Conservation (phyloP, 2,888 invertebrate genomes). For the Drosophila anomelani region DNA sequence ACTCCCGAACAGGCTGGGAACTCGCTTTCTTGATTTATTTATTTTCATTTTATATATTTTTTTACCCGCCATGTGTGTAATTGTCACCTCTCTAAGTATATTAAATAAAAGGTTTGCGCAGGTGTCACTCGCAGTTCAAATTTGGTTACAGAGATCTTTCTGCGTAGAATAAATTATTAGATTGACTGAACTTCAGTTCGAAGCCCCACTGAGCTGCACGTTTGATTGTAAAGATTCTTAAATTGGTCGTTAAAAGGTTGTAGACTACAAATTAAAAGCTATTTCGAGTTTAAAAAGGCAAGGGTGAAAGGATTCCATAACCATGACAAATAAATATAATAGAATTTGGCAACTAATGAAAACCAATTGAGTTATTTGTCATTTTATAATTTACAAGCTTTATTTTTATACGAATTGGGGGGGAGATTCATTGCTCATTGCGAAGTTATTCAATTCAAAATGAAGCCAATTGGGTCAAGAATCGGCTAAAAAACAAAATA, state of each 20-base stretch:
- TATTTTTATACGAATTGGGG: conserved; percentile 61
- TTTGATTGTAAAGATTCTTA: conserved; percentile 39
- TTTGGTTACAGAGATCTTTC: conserved; percentile 52
- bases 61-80: conserved; percentile 46
- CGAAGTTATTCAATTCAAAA: conserved; percentile 18
- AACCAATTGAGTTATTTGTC: conserved; percentile 24
- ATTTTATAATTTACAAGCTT: conserved; percentile 74
- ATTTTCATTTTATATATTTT: not conserved
- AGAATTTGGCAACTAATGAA: conserved; percentile 1
- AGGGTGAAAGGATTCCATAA: conserved; percentile 21
- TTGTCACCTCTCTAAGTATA: conserved; percentile 50
- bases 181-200: conserved; percentile 29
- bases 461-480: conserved; percentile 33
- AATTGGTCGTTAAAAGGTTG: conserved; percentile 26
- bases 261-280: conserved; percentile 1
- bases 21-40: conserved; percentile 27
- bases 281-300: not conserved
- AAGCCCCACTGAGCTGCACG: conserved; percentile 17
- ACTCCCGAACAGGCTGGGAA: conserved; percentile 24
- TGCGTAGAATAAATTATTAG: conserved; percentile 53
- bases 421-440: conserved; percentile 32
- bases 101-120: conserved; percentile 38
- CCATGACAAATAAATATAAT: not conserved
- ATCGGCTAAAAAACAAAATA: conserved; percentile 18
- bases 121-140: conserved; percentile 55